Percentiles rank a stretch among this genome's conserved stretches.
These are phyloP conservation scores for Spodoptera exigua DNA, from an alignment of 2,888 invertebrate genomes.

Conservation along the genomic window DNA sequence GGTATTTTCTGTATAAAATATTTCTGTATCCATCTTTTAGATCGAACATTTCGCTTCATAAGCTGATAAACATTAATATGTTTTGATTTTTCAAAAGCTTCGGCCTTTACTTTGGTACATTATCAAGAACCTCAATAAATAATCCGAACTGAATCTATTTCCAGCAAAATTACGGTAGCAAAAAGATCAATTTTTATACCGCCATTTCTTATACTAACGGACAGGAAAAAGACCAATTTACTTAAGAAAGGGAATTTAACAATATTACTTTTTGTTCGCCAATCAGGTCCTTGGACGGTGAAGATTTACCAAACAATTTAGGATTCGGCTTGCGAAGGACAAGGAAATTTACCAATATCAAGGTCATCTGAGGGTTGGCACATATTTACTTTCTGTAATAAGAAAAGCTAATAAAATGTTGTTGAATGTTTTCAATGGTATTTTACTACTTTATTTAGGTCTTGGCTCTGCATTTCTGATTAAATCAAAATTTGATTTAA, in stretches of 20 bases:
- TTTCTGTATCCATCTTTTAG: too few species aligned
- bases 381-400: too few species aligned
- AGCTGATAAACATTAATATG: too few species aligned
- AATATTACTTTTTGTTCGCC: slow-evolving; percentile 44
- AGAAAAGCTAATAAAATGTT: too few species aligned
- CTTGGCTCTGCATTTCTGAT: too few species aligned
- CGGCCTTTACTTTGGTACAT: too few species aligned
- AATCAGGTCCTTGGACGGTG: slow-evolving; percentile 37
- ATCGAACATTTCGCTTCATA: too few species aligned
- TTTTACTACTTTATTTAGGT: too few species aligned
- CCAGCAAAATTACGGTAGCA: not conserved
- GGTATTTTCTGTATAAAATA: too few species aligned
- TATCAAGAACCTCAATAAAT: not conserved
- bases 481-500: too few species aligned
- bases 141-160: not conserved
- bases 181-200: not conserved
- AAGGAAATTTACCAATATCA: slow-evolving; percentile 35
- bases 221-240: slow-evolving; percentile 29
- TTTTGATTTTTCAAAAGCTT: not conserved
- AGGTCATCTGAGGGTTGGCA: slow-evolving; percentile 27
- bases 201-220: slow-evolving; percentile 6
- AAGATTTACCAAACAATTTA: slow-evolving; percentile 50
- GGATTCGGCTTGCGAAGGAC: slow-evolving; percentile 25
- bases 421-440: too few species aligned
- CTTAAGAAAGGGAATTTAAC: slow-evolving; percentile 30